Evolutionary conservation across 2,797 vertebrate species (phyloP).

Genomic region (Myotis daubentonii): DNA sequence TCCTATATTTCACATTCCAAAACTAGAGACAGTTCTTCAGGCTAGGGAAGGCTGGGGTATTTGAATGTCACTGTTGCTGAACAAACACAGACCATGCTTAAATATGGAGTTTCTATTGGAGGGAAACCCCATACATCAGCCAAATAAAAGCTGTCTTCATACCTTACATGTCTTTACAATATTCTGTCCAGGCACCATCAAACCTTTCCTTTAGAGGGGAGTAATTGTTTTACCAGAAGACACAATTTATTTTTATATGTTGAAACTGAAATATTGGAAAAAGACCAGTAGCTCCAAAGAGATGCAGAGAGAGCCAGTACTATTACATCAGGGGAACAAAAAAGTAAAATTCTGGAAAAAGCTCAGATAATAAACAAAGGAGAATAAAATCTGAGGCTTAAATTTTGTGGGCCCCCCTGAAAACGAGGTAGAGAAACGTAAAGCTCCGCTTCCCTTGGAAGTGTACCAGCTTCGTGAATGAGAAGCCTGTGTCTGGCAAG

Average conservation of each 20-base stretch:
- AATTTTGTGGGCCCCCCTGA: not conserved
- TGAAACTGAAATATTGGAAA: not conserved
- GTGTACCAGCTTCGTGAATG: not conserved
- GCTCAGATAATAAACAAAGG: conserved; percentile 4
- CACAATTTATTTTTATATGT: not conserved
- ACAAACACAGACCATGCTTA: not conserved
- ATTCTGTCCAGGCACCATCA: not conserved
- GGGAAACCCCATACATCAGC: not conserved
- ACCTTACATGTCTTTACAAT: not conserved
- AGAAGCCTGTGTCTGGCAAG: not conserved
- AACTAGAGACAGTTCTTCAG: not conserved
- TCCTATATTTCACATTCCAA: not conserved
- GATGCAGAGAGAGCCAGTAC: not conserved
- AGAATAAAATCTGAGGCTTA: not conserved
- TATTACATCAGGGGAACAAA: not conserved
- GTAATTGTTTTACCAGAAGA: conserved; percentile 44
- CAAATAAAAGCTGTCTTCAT: not conserved
- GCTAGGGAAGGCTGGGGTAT: not conserved
- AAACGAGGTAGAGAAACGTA: not conserved
- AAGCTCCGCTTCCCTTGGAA: not conserved
- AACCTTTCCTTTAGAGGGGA: not conserved
- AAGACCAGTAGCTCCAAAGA: not conserved
- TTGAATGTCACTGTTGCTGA: not conserved
- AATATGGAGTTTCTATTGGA: not conserved
- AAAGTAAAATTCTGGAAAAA: not conserved